Percentiles rank a stretch among this genome's conserved stretches.
Conservation (phyloP, 2,113 vertebrate genomes). For the Solea senegalensis region DNA sequence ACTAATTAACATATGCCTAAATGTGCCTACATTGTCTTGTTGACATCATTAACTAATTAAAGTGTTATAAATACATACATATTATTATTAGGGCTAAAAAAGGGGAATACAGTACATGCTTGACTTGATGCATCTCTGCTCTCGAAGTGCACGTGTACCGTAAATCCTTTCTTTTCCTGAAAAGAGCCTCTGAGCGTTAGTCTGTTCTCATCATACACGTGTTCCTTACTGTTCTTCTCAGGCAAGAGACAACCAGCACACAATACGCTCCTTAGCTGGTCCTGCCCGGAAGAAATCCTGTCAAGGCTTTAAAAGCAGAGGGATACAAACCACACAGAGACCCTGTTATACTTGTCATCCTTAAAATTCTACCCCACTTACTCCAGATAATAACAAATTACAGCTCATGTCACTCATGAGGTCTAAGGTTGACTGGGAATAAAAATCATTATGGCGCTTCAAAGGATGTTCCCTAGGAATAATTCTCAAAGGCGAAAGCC, state of each 20-base stretch:
- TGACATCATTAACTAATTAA: too few species aligned
- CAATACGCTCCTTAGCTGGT: constrained; percentile 41
- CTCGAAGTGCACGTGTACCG: constrained; percentile 44
- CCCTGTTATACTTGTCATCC: constrained; percentile 51
- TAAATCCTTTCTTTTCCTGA: constrained; percentile 59
- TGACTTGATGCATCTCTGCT: constrained; percentile 15
- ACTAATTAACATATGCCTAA: too few species aligned
- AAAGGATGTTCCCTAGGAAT: constrained; percentile 55
- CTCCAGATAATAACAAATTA: constrained; percentile 76
- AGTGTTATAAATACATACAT: background rate
- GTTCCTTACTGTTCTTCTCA: constrained; percentile 41
- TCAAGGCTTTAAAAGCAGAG: constrained; percentile 52
- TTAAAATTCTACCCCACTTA: constrained; percentile 79
- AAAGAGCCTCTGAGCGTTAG: constrained; percentile 64
- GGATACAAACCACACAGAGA: constrained; percentile 29
- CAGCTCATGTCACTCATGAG: constrained; percentile 70
- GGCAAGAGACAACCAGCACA: constrained; percentile 47
- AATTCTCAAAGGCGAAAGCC: constrained; percentile 51
- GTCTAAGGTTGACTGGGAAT: constrained; percentile 55
- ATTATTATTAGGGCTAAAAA: background rate
- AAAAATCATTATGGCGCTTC: constrained; percentile 63
- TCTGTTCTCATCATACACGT: constrained; percentile 9
- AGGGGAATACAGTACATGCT: background rate
- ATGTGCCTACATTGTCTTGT: too few species aligned
- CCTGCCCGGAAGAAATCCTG: constrained; percentile 59